Evolutionary conservation across 2,888 invertebrate genomes (phyloP).

Genomic region (Monoplex corrugatus): DNA sequence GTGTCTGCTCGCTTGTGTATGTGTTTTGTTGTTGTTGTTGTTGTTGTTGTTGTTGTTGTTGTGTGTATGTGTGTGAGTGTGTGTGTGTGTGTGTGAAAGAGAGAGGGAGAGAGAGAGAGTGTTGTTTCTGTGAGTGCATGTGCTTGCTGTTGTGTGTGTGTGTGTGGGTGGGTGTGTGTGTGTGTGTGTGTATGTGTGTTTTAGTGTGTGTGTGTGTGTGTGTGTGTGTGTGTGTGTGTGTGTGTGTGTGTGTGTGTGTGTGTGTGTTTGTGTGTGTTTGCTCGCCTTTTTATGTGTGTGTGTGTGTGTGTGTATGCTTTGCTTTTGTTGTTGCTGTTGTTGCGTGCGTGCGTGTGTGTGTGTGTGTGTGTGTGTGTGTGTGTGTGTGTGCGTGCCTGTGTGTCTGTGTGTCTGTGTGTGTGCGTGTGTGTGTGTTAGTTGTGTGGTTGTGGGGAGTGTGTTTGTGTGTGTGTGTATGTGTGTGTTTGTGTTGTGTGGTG

Average conservation of each 20-base stretch:
- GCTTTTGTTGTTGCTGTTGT: too few species aligned
- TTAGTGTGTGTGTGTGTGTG: background rate
- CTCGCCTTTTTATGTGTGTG: background rate
- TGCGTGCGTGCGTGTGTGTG: background rate
- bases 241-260: background rate
- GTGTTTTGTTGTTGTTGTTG: too few species aligned
- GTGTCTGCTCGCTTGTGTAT: background rate
- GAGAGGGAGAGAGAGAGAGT: background rate
- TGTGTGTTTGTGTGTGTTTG: background rate
- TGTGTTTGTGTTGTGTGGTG: too few species aligned
- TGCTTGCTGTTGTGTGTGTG: background rate
- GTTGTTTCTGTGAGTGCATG: background rate
- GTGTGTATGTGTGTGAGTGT: background rate
- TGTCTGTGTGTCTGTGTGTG: too few species aligned
- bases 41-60: too few species aligned
- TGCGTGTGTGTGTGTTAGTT: too few species aligned
- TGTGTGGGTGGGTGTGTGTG: background rate
- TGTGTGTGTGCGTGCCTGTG: too few species aligned
- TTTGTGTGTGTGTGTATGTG: too few species aligned
- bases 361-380: too few species aligned
- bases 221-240: background rate
- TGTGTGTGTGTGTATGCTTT: background rate
- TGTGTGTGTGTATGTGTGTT: background rate
- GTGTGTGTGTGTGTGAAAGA: background rate
- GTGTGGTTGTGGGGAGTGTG: too few species aligned